phyloP scores from a whole-genome alignment of 2,113 vertebrate species.

The Vicugna pacos region DNA sequence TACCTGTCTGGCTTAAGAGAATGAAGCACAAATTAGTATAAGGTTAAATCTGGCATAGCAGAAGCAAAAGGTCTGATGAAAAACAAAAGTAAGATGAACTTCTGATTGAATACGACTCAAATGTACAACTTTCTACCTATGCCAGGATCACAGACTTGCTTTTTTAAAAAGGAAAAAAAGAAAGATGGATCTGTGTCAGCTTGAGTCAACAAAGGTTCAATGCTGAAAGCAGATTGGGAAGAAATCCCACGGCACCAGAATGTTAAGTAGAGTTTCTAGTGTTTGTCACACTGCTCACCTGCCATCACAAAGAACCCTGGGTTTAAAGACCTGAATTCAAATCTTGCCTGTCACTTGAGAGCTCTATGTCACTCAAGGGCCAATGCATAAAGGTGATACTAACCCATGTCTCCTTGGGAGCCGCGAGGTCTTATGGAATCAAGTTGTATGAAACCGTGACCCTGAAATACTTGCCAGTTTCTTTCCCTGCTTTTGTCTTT shows the following conservation, averaged over 20 bases:
- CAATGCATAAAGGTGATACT: background rate
- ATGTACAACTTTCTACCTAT: background rate
- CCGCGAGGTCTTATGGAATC: background rate
- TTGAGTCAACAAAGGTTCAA: background rate
- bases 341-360: background rate
- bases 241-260: background rate
- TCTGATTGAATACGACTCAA: background rate
- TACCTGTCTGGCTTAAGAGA: constrained; percentile 65
- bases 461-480: background rate
- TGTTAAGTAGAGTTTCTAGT: background rate
- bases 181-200: background rate
- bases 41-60: constrained; percentile 64
- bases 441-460: background rate
- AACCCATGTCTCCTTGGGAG: background rate
- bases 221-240: background rate
- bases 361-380: background rate
- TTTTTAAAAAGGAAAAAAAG: background rate
- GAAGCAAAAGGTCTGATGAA: constrained; percentile 48
- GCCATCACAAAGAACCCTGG: background rate
- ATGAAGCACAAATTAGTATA: constrained; percentile 72
- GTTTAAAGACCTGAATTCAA: background rate
- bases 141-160: background rate
- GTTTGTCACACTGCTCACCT: background rate
- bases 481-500: background rate
- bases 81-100: constrained; percentile 64